Conservation (phyloP, 2,113 vertebrate species). For the Clupea harengus region DNA sequence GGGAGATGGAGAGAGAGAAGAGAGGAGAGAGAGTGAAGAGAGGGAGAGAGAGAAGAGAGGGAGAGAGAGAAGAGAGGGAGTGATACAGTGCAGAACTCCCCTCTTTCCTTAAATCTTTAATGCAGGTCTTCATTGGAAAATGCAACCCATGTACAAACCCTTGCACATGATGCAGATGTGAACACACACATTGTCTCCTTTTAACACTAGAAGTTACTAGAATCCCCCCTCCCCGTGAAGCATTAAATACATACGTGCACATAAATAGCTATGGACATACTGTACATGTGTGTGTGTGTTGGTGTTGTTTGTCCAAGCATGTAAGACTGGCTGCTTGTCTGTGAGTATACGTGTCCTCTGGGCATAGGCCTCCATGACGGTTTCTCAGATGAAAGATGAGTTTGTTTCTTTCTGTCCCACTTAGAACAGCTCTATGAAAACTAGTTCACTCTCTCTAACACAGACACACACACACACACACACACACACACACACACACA, state of each 20-base stretch:
- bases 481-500: background rate
- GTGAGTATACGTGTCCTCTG: background rate
- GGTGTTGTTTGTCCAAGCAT: background rate
- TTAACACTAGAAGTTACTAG: background rate
- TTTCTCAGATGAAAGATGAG: constrained; percentile 6
- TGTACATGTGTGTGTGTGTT: background rate
- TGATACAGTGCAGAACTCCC: background rate
- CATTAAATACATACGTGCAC: background rate
- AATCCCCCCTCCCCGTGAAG: background rate
- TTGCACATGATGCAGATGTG: background rate
- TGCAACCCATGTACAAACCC: background rate
- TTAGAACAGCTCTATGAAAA: constrained; percentile 2
- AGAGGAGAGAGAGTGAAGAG: no score
- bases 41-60: no score
- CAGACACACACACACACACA: background rate
- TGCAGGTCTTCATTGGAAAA: background rate
- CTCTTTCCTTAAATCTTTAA: background rate
- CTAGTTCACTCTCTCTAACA: background rate
- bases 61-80: background rate
- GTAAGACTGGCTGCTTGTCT: background rate
- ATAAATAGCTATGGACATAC: background rate
- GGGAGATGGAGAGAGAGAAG: no score
- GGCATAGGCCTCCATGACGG: background rate
- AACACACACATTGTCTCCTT: background rate
- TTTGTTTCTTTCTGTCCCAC: constrained; percentile 3